Evolutionary conservation across 2,888 invertebrate species (phyloP), one percentile per base, ranked within the genome.

Genomic region (Drosophila kanekoi): DNA sequence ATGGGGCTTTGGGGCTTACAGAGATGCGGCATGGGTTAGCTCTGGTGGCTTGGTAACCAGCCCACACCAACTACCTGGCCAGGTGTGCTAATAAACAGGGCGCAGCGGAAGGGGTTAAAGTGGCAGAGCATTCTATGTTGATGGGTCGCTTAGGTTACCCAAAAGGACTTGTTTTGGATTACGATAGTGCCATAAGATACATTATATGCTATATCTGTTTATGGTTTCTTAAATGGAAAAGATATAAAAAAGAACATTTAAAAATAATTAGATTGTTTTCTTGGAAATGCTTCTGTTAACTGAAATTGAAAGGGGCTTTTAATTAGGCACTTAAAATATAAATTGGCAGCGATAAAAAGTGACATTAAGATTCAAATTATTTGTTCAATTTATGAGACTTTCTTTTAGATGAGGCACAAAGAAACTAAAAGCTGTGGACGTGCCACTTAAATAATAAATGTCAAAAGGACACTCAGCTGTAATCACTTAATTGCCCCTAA

Each of bases 21-120:
- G 57, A 16, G 45, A 32, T 57, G 51, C 23, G 66, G 57, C 35
- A 44, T 47, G 51, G 45, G 61, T 23, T 35, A 35, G 33, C 52
- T 40, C 45, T 49, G 23, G 74, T 81, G 70, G 70, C 81, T 63
- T 62, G 79, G 81, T 58, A 74, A 79, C 81, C 57, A 37, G 41
- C 23, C 16, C 28, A 23, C 38, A 38, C 52, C 18, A 14, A 20
- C 48, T 45, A 43, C 43, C 43, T 43, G 43, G 33, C 41, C 41
- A 43, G 53, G 43, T 32, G 20, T 20, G 33, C 1, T 8, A 6
- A 2, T 3, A 4, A 10, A 2, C 0, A 9, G 32, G 23, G 4
- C 18, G 18, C 1, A 11, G 8, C n/a, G n/a, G 5, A 9, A 6
- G 35, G 11, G 20, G 14, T 38, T 14, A 3, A 38, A 38, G 8